Percentiles rank a stretch among this genome's conserved stretches.
These are phyloP conservation scores for Galeopsomyia nigrocyanea DNA, from an alignment of 2,888 invertebrate species.

Conservation along the genomic window DNA sequence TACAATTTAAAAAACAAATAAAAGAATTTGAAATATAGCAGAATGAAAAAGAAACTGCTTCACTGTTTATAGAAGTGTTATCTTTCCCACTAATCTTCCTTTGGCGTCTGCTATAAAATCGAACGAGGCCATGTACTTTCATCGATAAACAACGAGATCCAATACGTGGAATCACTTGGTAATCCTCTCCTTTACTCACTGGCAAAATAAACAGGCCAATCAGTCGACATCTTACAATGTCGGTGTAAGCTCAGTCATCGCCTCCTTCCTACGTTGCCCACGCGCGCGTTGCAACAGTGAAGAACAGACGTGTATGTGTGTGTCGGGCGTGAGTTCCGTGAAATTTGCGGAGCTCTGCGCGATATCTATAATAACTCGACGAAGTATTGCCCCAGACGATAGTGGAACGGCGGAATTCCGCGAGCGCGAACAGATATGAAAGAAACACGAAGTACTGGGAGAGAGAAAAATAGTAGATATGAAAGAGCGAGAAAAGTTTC, in stretches of 20 bases:
- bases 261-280: not conserved
- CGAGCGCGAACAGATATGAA: not conserved
- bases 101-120: too few species aligned
- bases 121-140: too few species aligned
- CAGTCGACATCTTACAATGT: constrained; percentile 12
- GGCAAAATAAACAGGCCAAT: constrained; percentile 23
- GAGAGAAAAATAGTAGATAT: not conserved
- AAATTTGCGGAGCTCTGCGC: too few species aligned
- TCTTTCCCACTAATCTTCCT: too few species aligned
- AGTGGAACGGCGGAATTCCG: constrained; percentile 4
- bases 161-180: constrained; percentile 14
- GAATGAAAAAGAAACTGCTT: too few species aligned
- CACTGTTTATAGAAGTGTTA: too few species aligned
- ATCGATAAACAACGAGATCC: too few species aligned
- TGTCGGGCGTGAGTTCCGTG: too few species aligned
- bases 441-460: not conserved
- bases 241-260: constrained; percentile 6
- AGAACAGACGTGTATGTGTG: not conserved
- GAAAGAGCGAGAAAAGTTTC: constrained; percentile 23
- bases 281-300: not conserved
- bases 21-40: too few species aligned
- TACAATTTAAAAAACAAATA: too few species aligned
- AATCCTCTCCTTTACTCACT: constrained; percentile 4
- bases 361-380: too few species aligned
- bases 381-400: too few species aligned